These are phyloP conservation scores for Syritta pipiens DNA, from an alignment of 2,888 invertebrate genomes.

Conservation along the genomic window DNA sequence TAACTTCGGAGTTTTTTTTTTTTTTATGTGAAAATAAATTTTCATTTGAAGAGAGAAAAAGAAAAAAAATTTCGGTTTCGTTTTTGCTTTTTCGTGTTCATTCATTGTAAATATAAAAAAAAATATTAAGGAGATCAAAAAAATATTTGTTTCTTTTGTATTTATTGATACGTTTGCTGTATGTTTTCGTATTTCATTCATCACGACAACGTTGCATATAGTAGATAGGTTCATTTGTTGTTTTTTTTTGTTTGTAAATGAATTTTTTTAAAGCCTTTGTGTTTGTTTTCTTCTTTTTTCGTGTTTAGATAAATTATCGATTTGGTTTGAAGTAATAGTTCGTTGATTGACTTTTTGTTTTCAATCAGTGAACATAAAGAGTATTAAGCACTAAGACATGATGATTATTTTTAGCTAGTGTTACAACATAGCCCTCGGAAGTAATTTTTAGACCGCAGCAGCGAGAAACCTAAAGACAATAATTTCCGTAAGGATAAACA, in stretches of 20 bases:
- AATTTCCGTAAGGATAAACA: no score
- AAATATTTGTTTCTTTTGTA: constrained; percentile 70
- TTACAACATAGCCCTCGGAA: constrained; percentile 96
- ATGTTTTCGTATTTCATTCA: constrained; percentile 51
- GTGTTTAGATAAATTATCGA: constrained; percentile 59
- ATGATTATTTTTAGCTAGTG: constrained; percentile 99
- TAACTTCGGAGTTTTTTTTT: constrained; percentile 50
- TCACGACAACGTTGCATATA: constrained; percentile 53
- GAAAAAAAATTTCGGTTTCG: constrained; percentile 70
- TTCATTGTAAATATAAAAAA: constrained; percentile 71
- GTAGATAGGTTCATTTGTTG: constrained; percentile 54
- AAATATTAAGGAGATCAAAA: constrained; percentile 72
- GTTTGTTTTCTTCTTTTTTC: constrained; percentile 68
- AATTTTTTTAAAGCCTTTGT: constrained; percentile 70
- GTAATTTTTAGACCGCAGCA: constrained; percentile 99
- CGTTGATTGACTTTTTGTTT: constrained; percentile 76
- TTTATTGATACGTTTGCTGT: constrained; percentile 67
- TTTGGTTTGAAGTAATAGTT: constrained; percentile 73
- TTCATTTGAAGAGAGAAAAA: constrained; percentile 64
- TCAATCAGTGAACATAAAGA: constrained; percentile 92
- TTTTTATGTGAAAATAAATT: constrained; percentile 47
- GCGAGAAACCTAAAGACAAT: constrained; percentile 90
- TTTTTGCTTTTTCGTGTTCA: constrained; percentile 64
- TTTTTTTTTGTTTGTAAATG: constrained; percentile 43
- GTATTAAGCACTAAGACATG: constrained; percentile 98